Evolutionary conservation across 2,888 invertebrate genomes (phyloP).

Genomic region (Dilophus febrilis): DNA sequence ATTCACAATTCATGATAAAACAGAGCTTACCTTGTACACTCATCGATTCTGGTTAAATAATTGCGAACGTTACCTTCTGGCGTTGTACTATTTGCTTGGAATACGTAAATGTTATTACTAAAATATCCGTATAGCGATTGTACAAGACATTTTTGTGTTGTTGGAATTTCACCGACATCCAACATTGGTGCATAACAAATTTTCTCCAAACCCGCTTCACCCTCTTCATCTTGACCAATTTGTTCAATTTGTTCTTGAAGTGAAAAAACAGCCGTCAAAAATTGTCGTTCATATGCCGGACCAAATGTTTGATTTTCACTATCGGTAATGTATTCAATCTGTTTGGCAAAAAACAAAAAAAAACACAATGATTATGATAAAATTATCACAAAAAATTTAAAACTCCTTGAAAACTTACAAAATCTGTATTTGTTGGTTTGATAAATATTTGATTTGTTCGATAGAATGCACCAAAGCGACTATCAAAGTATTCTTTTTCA

Average conservation of each 20-base stretch:
- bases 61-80: conserved; percentile 19
- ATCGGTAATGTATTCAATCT: conserved; percentile 28
- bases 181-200: conserved; percentile 78
- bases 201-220: conserved; percentile 38
- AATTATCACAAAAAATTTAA: conserved; percentile 26
- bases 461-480: conserved; percentile 76
- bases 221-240: conserved; percentile 31
- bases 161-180: conserved; percentile 38
- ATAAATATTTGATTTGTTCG: conserved; percentile 79
- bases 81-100: conserved; percentile 27
- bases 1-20: too few relatives aligned
- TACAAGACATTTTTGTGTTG: conserved; percentile 51
- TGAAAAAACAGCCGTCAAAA: conserved; percentile 51
- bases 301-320: conserved; percentile 41
- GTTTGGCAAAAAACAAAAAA: background rate
- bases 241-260: conserved; percentile 48
- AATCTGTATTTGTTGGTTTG: conserved; percentile 38
- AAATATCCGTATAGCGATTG: conserved; percentile 73
- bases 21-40: conserved; percentile 16
- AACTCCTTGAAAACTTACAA: conserved; percentile 4
- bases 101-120: conserved; percentile 36
- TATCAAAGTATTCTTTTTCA: conserved; percentile 77
- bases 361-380: background rate
- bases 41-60: conserved; percentile 25
- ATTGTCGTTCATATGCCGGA: conserved; percentile 60